Percentiles rank a stretch among this genome's conserved stretches.
Evolutionary conservation across 2,888 invertebrate species (phyloP).

Genomic region (Plutella xylostella): DNA sequence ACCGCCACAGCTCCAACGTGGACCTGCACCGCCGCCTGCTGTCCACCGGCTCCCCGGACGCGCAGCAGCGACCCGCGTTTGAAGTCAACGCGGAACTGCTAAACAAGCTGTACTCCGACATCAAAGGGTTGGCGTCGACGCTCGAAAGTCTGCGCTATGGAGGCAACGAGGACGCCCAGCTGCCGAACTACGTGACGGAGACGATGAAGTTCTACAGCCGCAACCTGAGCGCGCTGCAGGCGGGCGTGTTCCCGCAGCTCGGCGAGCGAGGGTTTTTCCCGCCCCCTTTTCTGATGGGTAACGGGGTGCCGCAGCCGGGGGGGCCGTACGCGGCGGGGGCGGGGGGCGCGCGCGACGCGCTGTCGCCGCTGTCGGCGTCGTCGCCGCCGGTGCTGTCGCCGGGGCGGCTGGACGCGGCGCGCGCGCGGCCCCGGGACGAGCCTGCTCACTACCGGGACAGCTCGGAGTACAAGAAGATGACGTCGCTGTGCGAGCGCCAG

Average conservation of each 20-base stretch:
- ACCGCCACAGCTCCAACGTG: constrained; percentile 71
- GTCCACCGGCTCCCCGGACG: constrained; percentile 57
- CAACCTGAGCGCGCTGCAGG: constrained; percentile 51
- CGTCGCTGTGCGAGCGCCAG: constrained; percentile 63
- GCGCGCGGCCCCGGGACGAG: constrained; percentile 53
- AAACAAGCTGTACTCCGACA: constrained; percentile 84
- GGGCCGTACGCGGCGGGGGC: constrained; percentile 53
- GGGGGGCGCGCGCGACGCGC: constrained; percentile 52
- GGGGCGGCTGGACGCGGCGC: constrained; percentile 55
- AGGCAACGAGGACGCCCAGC: constrained; percentile 49
- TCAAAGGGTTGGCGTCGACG: constrained; percentile 71
- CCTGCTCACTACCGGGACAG: constrained; percentile 65
- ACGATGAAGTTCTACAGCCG: constrained; percentile 65
- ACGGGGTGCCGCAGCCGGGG: constrained; percentile 42
- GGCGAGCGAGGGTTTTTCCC: constrained; percentile 56
- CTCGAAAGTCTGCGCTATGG: constrained; percentile 74
- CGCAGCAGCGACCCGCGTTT: constrained; percentile 63
- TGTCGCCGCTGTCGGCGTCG: constrained; percentile 59
- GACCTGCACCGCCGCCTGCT: constrained; percentile 62
- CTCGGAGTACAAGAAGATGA: constrained; percentile 65
- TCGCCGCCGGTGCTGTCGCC: constrained; percentile 62
- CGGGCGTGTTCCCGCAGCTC: constrained; percentile 54
- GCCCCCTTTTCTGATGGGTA: constrained; percentile 54
- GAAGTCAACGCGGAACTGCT: constrained; percentile 85
- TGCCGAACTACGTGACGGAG: constrained; percentile 58